Conservation (phyloP, 1,140 invertebrate species). For the Rhynchophorus ferrugineus region DNA sequence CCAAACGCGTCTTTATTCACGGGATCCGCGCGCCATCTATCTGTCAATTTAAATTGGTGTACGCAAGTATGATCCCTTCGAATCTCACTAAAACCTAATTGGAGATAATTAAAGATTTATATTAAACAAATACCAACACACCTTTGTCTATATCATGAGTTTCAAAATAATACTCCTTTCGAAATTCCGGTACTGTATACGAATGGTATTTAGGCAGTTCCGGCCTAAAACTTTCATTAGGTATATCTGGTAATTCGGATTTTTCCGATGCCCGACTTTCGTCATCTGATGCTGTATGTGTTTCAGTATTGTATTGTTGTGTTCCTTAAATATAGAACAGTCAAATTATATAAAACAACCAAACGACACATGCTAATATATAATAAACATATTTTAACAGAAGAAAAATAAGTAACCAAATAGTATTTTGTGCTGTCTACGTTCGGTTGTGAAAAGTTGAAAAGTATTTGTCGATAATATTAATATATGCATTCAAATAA, state of each 20-base stretch:
- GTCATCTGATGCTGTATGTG: neutral
- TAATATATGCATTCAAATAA: neutral
- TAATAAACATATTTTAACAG: neutral
- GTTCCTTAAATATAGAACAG: constrained; percentile 3
- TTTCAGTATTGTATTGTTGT: constrained; percentile 1
- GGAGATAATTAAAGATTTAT: neutral
- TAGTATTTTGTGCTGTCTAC: too few species aligned
- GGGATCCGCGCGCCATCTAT: constrained; percentile 13
- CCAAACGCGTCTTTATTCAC: constrained; percentile 21
- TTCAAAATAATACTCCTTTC: constrained; percentile 24
- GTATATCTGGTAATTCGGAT: neutral
- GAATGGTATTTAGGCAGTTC: constrained; percentile 4
- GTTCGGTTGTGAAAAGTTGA: too few species aligned
- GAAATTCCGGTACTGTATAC: constrained; percentile 12
- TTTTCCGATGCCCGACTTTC: neutral
- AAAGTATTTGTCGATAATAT: neutral
- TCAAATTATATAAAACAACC: neutral
- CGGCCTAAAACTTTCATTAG: neutral
- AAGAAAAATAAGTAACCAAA: too few species aligned
- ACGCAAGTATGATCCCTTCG: constrained; percentile 16
- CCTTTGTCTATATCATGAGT: constrained; percentile 22
- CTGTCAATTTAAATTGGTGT: constrained; percentile 21
- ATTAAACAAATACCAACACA: too few species aligned
- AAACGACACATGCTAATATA: neutral
- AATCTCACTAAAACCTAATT: neutral